These are phyloP conservation scores for Apogon hyalosoma DNA, from an alignment of 2,797 vertebrate species.

Conservation along the genomic window DNA sequence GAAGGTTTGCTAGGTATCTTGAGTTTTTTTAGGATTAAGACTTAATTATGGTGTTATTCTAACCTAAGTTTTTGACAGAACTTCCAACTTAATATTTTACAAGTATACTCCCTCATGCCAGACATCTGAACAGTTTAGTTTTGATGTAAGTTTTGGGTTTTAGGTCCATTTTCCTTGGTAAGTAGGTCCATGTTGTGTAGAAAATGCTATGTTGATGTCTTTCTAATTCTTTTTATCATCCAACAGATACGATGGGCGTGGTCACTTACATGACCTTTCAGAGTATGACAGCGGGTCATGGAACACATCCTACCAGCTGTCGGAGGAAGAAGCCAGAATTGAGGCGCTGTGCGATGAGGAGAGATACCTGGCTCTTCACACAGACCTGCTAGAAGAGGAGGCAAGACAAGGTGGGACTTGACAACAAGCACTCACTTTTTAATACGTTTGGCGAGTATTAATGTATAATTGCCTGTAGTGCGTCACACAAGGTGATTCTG, in stretches of 20 bases:
- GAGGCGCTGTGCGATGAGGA: conserved; percentile 98
- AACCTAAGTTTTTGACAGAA: conserved; percentile 55
- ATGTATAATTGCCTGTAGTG: neutral
- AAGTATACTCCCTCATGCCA: conserved; percentile 48
- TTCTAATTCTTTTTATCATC: conserved; percentile 87
- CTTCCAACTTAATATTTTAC: conserved; percentile 46
- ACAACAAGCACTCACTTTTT: neutral
- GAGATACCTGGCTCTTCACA: conserved; percentile 99
- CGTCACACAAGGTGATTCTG: neutral
- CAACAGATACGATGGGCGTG: conserved; percentile 98
- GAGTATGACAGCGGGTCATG: conserved; percentile 98
- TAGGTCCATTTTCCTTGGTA: conserved; percentile 72
- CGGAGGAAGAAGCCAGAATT: conserved; percentile 97
- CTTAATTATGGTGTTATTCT: conserved; percentile 48
- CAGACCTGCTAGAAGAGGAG: conserved; percentile 98
- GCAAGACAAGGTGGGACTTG: conserved; percentile 92
- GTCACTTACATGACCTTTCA: conserved; percentile 99
- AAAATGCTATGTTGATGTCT: conserved; percentile 47
- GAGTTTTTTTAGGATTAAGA: conserved; percentile 38
- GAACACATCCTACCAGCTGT: conserved; percentile 97
- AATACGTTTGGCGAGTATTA: neutral
- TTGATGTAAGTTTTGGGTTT: conserved; percentile 64
- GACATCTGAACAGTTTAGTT: conserved; percentile 47
- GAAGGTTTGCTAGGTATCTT: conserved; percentile 59
- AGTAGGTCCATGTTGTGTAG: conserved; percentile 76